These are phyloP conservation scores for Cepaea hortensis DNA, from an alignment of 2,888 invertebrate genomes.

Conservation along the genomic window DNA sequence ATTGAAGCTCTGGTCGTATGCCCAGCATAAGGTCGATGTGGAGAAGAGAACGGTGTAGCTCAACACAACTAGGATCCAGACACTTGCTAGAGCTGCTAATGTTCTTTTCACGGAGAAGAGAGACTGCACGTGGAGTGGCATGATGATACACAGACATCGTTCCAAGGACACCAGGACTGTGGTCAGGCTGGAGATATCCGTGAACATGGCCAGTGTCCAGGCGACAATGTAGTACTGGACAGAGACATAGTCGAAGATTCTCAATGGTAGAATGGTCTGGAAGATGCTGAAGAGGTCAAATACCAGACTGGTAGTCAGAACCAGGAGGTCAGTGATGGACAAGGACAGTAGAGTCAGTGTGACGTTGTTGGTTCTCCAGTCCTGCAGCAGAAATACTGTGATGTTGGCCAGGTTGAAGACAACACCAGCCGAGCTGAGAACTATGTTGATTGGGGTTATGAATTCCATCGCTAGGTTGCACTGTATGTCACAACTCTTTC, in stretches of 20 bases:
- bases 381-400: constrained; percentile 5
- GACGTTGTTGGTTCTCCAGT: constrained; percentile 25
- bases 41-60: background rate
- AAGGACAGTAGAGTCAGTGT: constrained; percentile 6
- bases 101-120: constrained; percentile 5
- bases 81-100: background rate
- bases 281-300: background rate
- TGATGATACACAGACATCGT: constrained; percentile 14
- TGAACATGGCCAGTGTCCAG: constrained; percentile 18
- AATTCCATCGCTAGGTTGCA: background rate
- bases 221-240: constrained; percentile 14
- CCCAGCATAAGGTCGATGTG: background rate
- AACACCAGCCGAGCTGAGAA: background rate
- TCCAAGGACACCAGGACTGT: constrained; percentile 24
- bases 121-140: constrained; percentile 8
- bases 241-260: background rate
- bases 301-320: background rate
- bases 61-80: background rate
- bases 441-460: background rate
- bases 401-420: background rate
- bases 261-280: background rate
- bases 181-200: constrained; percentile 16
- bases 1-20: background rate
- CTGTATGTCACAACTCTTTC: too few relatives aligned
- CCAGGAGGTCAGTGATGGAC: constrained; percentile 19